Percentiles rank a stretch among this genome's conserved stretches.
phyloP scores from a whole-genome alignment of 2,888 invertebrate species.

The Drosophila barbarae region DNA sequence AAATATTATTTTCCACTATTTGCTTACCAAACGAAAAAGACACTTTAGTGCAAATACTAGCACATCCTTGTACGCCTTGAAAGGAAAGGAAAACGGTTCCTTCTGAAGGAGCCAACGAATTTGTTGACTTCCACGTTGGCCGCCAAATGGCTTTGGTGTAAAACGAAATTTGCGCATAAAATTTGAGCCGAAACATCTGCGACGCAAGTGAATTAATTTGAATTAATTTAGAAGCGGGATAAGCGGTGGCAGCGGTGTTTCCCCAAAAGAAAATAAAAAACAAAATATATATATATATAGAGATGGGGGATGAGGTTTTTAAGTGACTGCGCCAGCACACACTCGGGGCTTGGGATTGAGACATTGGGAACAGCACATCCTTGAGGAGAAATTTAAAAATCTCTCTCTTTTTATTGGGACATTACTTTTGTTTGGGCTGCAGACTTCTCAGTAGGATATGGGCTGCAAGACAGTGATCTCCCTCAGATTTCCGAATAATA shows the following conservation, averaged over 20 bases:
- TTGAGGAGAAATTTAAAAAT: conserved; percentile 55
- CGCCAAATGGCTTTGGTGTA: conserved; percentile 65
- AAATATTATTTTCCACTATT: not conserved
- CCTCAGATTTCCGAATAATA: not conserved
- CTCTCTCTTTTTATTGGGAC: conserved; percentile 23
- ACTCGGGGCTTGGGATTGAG: conserved; percentile 43
- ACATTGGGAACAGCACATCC: conserved; percentile 57
- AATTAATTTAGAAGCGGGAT: conserved; percentile 69
- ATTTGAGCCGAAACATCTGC: conserved; percentile 74
- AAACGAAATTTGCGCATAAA: conserved; percentile 73
- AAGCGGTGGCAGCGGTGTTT: conserved; percentile 2
- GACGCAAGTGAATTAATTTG: conserved; percentile 76
- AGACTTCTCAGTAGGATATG: conserved; percentile 21
- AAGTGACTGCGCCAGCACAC: conserved; percentile 67
- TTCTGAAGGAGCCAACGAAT: not conserved
- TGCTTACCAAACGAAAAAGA: not conserved
- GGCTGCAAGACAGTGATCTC: not conserved
- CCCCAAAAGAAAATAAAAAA: not conserved
- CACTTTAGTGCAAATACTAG: not conserved
- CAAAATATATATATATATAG: not conserved
- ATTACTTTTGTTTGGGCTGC: conserved; percentile 51
- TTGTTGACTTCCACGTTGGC: conserved; percentile 30
- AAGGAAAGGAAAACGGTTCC: not conserved
- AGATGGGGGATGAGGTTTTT: conserved; percentile 36
- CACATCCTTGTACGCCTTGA: not conserved